Evolutionary conservation across 2,888 invertebrate species (phyloP), one percentile per base, ranked within the genome.

Genomic region (Globia sparganii): DNA sequence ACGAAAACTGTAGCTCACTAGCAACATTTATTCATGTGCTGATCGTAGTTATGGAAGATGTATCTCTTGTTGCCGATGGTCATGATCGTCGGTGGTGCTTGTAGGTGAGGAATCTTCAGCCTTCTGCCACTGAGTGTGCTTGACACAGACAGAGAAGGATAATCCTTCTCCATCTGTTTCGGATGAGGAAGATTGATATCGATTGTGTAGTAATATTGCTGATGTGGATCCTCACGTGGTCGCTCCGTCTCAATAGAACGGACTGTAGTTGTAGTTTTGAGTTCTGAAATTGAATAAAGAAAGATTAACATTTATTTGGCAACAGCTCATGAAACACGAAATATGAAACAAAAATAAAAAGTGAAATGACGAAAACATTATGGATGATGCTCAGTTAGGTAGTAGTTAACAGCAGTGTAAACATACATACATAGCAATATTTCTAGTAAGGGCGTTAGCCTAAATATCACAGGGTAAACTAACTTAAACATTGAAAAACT

Each of bases 231-330:
- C 25, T 25, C 34, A 25, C 15, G 15, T 18, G n/a, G 25, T 18
- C 1, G 0, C 5, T 1, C 6, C 9, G 0, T 1, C n/a, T 9
- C 1, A 21, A 4, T 15, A 21, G 46, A 0, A 37, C 0, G 0
- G 1, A 18, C 25, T 53, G 40, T 53, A 15, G 43, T 34, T 58
- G 72, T 25, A 0, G 72, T 34, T 73, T 46, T 34, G 15, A 8
- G 25, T 28, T 2, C 73, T 73, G 73, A 11, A 73, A 73, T 43
- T 40, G 13, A 1, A 40, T 31, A 40, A 40, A 53, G 18, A 25
- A 25, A 31, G 0, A 0, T 8, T 31, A 11, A 67, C 9, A 53
- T 53, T n/a, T 67, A 34, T 67, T 67, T 34, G 9, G 25, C 5
- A 13, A 34, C 15, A 66, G 13, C 31, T 46, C 28, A 21, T 21